Evolutionary conservation across 2,888 invertebrate genomes (phyloP), one percentile per base, ranked within the genome.

Genomic region (Andricus quercusramuli): DNA sequence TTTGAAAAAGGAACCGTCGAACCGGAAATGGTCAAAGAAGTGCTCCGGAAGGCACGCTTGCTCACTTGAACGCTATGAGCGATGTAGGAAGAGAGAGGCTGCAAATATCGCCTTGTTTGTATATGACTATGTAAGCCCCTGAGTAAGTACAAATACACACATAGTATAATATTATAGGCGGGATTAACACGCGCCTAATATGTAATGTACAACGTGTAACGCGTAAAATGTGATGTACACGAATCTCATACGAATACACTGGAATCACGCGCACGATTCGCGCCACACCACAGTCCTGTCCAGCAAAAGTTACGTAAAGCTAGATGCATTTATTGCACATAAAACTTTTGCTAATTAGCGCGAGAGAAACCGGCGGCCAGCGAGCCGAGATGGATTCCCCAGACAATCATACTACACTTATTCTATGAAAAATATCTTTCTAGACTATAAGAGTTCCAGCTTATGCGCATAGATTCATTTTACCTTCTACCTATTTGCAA

Each of bases 271-370:
- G 80, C 77, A 68, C 80, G 67, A 79, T 37, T 66, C 81, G 81
- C 79, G 74, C 84, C 85, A 85, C 88, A 88, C 47, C 56, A 74
- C 20, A 74, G 32, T 29, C 51, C 65, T 83, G 84, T 88, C 90
- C 88, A 85, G 86, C 83, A 76, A 78, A 81, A 79, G 85, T 92
- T 92, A 92, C 92, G 89, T 92, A 92, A 92, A 91, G 79, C 82
- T 85, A 85, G 88, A 88, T 88, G 89, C 88, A 87, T 89, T 90
- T 90, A 90, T 92, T 91, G 90, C 91, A 91, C 89, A 87, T 90
- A 90, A 88, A 91, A 91, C 90, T 92, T 92, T 92, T 91, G 91
- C 90, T 92, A 92, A 92, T 92, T 92, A 92, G 88, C 88, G 86
- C 90, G 90, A 83, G 91, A 90, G 92, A 92, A 91, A 91, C 88